Evolutionary conservation across 2,888 invertebrate genomes (phyloP).

Genomic region (Pseudoips prasinana): DNA sequence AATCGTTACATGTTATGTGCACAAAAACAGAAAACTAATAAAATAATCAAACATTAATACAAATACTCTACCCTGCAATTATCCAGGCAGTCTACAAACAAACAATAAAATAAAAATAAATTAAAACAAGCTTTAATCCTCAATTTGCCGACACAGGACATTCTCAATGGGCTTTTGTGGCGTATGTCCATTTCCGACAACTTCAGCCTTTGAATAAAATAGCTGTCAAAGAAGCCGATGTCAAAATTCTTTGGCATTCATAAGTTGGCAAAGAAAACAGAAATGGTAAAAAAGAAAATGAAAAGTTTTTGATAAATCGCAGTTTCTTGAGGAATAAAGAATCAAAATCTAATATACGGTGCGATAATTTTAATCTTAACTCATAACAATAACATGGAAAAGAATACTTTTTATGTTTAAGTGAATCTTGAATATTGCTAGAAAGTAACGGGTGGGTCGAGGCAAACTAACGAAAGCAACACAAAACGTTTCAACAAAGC

Average conservation of each 20-base stretch:
- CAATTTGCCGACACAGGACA: constrained; percentile 63
- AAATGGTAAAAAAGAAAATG: constrained; percentile 28
- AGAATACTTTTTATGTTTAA: no score
- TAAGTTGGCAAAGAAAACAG: constrained; percentile 32
- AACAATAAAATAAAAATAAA: constrained; percentile 22
- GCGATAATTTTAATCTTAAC: no score
- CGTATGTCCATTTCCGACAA: constrained; percentile 75
- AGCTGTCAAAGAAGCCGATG: constrained; percentile 69
- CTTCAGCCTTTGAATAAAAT: constrained; percentile 58
- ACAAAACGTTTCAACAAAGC: no score
- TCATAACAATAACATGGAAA: no score
- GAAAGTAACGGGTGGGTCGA: no score
- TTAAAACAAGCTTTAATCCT: constrained; percentile 46
- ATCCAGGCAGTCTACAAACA: constrained; percentile 18
- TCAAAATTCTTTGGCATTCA: constrained; percentile 52
- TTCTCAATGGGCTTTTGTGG: constrained; percentile 59
- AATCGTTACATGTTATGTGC: no score
- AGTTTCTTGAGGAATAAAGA: constrained; percentile 5
- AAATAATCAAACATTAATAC: no score
- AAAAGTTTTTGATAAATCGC: constrained; percentile 18
- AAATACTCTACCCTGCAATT: constrained; percentile 19
- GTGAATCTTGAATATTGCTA: no score
- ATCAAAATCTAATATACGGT: no score
- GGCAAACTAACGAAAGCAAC: no score
- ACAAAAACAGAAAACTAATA: no score